Evolutionary conservation across 2,113 vertebrate species (phyloP).

Genomic region (Boulengeromyrus knoepffleri): DNA sequence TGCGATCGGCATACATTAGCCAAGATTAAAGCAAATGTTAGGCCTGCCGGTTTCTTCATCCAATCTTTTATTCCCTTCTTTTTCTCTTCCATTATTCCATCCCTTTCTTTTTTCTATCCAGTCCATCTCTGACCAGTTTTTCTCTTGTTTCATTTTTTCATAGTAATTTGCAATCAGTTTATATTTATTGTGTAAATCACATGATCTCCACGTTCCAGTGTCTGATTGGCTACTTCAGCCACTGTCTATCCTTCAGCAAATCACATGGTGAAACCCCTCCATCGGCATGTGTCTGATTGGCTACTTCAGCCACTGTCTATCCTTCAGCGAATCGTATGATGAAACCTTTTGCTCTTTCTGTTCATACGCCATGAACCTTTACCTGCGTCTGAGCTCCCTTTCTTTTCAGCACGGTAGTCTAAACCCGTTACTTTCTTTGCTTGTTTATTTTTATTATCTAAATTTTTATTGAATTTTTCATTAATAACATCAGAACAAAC

Average conservation of each 20-base stretch:
- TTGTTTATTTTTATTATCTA: not conserved
- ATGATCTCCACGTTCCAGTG: not conserved
- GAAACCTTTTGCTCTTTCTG: not conserved
- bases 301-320: not conserved
- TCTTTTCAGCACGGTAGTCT: not conserved
- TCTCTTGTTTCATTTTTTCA: not conserved
- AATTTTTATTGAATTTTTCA: too few relatives aligned
- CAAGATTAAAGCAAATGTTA: constrained; percentile 1
- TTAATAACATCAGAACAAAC: too few relatives aligned
- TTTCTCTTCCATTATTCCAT: not conserved
- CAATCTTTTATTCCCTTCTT: not conserved
- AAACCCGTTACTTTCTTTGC: not conserved
- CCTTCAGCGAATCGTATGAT: not conserved
- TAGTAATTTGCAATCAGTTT: not conserved
- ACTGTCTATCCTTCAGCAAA: not conserved
- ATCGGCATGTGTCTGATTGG: not conserved
- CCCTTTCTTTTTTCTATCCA: not conserved
- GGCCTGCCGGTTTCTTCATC: not conserved
- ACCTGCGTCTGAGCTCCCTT: not conserved
- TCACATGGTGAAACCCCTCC: not conserved
- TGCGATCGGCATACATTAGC: not conserved
- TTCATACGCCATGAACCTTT: not conserved
- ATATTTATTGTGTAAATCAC: not conserved
- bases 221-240: not conserved
- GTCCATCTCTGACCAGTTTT: not conserved